Base-by-base conservation (phyloP, 1,140 invertebrate genomes). In the Trichomalopsis sarcophagae region DNA sequence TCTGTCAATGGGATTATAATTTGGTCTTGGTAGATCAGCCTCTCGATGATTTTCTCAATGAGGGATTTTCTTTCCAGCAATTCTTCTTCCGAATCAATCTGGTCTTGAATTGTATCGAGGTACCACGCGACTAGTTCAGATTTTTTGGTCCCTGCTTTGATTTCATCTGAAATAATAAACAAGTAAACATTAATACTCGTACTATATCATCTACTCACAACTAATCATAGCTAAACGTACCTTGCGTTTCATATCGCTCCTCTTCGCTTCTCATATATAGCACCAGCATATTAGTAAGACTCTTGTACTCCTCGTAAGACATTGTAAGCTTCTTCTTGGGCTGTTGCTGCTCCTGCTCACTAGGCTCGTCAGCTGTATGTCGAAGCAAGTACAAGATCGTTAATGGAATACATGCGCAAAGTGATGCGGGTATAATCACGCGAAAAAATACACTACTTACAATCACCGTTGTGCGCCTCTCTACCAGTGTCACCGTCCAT, bases 291-390 rank as follows among this genome's bases (percentile, higher is more conserved):
- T 99, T 98, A 66, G 98, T 97, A 40, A 99, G 94, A 84, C 96
- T 95, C 91, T 97, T 98, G 93, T 99, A 99, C 75, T 99, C 97
- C 87, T 99, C 98, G 91, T 98, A 99, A 0, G 97, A 96, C n/a
- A 99, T 91, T 30, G 97, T 98, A 40, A 99, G 92, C 86, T 97
- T 97, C 91, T 98, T 97, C 92, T 98, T 98, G 7, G 92, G 89
- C 2, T 88, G 86, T 10, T 44, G 55, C 78, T 89, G 89, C 79
- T 84, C 83, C 74, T 85, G 71, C 13, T 2, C 69, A 13, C 2
- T 71, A 23, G n/a, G 17, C 21, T 74, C 71, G 1, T 74, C 50
- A 47, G 2, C 78, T 80, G 14, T 36, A 71, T n/a, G 21, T 30
- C 13, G 33, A 36, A 36, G 33, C 33, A 30, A 71, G 62, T 66